Evolutionary conservation across 2,888 invertebrate species (phyloP).

Genomic region (Sylvicola cinctus): DNA sequence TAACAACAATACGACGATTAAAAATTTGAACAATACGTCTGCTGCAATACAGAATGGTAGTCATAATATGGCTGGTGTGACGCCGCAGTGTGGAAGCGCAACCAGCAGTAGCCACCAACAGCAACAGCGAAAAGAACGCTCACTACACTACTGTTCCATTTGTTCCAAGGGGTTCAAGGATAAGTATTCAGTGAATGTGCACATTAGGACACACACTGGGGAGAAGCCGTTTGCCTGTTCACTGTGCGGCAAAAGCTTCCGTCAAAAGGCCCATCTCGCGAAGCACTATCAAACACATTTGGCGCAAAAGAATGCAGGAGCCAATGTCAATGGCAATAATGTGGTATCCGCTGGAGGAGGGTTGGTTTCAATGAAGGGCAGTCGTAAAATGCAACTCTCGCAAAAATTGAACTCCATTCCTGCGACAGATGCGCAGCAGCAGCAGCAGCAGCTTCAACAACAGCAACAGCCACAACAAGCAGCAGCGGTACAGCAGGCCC

Average conservation of each 20-base stretch:
- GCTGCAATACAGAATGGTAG: slow-evolving; percentile 17
- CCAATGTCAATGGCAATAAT: no score
- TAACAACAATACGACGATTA: slow-evolving; percentile 18
- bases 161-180: slow-evolving; percentile 89
- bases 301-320: slow-evolving; percentile 64
- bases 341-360: no score
- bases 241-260: slow-evolving; percentile 80
- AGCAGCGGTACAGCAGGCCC: no score
- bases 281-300: slow-evolving; percentile 88
- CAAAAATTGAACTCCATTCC: no score
- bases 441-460: no score
- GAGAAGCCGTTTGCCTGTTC: slow-evolving; percentile 94
- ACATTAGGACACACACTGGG: slow-evolving; percentile 91
- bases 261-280: slow-evolving; percentile 79
- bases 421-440: no score
- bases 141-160: slow-evolving; percentile 80
- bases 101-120: no score
- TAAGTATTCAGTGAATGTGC: slow-evolving; percentile 94
- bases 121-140: slow-evolving; percentile 67
- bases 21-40: no score
- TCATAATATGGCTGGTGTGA: slow-evolving; percentile 16
- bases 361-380: no score
- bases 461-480: no score
- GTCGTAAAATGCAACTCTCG: no score
- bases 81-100: slow-evolving; percentile 39